Evolutionary conservation across 2,113 vertebrate genomes (phyloP).

Genomic region (Sebastes fasciatus): DNA sequence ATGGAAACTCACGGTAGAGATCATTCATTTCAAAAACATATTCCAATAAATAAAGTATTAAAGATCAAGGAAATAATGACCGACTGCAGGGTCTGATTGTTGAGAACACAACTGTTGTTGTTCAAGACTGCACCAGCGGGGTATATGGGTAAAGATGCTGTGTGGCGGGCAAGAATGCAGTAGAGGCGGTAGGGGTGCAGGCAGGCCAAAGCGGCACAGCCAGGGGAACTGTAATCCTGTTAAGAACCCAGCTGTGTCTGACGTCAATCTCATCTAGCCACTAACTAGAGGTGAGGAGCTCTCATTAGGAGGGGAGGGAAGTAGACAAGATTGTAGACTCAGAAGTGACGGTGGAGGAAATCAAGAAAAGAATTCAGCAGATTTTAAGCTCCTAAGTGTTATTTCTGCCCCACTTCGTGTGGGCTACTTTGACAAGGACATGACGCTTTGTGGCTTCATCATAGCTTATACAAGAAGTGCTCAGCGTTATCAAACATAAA

Average conservation of each 20-base stretch:
- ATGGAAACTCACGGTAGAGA: not conserved
- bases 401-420: conserved; percentile 36
- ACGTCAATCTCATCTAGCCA: conserved; percentile 79
- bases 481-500: conserved; percentile 11
- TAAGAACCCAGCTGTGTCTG: conserved; percentile 81
- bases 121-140: conserved; percentile 39
- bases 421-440: conserved; percentile 12
- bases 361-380: conserved; percentile 33
- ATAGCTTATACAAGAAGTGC: conserved; percentile 14
- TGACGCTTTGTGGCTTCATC: conserved; percentile 11
- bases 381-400: conserved; percentile 34
- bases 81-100: conserved; percentile 5
- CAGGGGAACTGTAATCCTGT: conserved; percentile 79
- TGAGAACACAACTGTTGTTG: conserved; percentile 35
- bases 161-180: conserved; percentile 67
- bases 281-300: conserved; percentile 72
- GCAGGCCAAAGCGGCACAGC: conserved; percentile 61
- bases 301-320: conserved; percentile 67
- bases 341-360: conserved; percentile 32
- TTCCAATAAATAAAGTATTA: not conserved
- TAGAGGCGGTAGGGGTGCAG: conserved; percentile 57
- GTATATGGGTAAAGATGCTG: conserved; percentile 43
- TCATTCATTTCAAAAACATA: not conserved
- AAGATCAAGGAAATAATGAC: not conserved
- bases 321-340: conserved; percentile 29